Conservation (phyloP, 2,888 invertebrate genomes). For the Eucriotettix oculatus region DNA sequence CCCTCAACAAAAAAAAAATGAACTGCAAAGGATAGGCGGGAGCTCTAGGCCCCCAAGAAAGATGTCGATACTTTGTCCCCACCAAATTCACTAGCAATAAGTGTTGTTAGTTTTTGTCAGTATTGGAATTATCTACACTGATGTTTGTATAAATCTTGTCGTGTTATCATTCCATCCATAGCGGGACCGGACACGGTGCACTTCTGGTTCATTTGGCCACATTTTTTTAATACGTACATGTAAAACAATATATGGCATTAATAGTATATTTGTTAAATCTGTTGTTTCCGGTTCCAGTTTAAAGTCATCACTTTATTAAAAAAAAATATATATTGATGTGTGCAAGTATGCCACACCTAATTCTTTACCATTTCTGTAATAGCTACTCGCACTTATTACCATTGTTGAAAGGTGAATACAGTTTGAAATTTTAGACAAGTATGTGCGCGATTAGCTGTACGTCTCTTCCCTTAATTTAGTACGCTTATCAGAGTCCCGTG, state of each 20-base stretch:
- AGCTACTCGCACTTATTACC: not conserved
- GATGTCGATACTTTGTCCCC: not conserved
- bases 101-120: conserved; percentile 29
- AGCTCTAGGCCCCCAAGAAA: no score
- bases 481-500: conserved; percentile 15
- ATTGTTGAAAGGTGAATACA: not conserved
- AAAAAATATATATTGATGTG: not conserved
- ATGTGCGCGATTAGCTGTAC: conserved; percentile 3
- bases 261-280: not conserved
- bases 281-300: not conserved
- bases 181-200: conserved; percentile 6
- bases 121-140: conserved; percentile 21
- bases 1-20: conserved; percentile 3
- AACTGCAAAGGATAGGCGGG: conserved; percentile 23
- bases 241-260: not conserved
- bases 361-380: not conserved
- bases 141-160: conserved; percentile 11
- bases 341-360: not conserved
- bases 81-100: conserved; percentile 31
- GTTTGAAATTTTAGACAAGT: not conserved
- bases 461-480: conserved; percentile 16
- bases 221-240: not conserved
- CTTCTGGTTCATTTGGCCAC: not conserved
- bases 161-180: conserved; percentile 17
- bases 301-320: not conserved